Conservation (phyloP, 2,113 vertebrate genomes). For the Monopterus albus region DNA sequence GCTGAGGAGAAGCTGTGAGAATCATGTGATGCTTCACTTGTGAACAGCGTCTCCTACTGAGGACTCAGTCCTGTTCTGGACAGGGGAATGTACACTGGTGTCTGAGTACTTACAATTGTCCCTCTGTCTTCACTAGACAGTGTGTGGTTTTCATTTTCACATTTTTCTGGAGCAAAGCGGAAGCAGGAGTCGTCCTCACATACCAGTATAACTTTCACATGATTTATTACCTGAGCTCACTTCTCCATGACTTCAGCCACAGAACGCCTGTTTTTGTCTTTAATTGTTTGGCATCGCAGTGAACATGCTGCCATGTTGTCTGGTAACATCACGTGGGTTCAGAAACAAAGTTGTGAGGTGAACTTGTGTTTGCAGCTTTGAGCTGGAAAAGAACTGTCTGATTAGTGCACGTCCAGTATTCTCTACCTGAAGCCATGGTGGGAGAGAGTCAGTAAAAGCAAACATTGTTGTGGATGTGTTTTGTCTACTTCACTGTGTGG, state of each 20-base stretch:
- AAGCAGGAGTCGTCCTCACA: neutral
- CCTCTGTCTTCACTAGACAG: too few species aligned
- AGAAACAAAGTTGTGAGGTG: constrained; percentile 18
- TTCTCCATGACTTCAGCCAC: constrained; percentile 6
- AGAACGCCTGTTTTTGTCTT: constrained; percentile 61
- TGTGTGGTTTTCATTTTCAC: neutral
- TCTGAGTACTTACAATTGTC: too few species aligned
- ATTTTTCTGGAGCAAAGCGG: neutral
- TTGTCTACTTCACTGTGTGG: constrained; percentile 2
- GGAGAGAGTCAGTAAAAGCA: neutral
- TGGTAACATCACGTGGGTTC: constrained; percentile 45
- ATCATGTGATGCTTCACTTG: too few species aligned
- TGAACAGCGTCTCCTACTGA: too few species aligned
- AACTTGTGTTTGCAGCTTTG: constrained; percentile 24
- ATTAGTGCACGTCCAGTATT: constrained; percentile 29
- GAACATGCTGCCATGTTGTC: too few species aligned
- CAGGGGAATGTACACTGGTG: neutral
- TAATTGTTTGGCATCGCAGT: neutral
- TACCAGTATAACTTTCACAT: neutral
- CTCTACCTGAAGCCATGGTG: neutral
- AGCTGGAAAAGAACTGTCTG: constrained; percentile 9
- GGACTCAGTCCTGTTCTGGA: too few species aligned
- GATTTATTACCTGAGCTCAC: constrained; percentile 29
- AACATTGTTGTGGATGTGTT: constrained; percentile 11
- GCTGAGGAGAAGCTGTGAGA: too few species aligned